Evolutionary conservation across 2,797 vertebrate species (phyloP).

Genomic region (Enteromius unitaeniatus): DNA sequence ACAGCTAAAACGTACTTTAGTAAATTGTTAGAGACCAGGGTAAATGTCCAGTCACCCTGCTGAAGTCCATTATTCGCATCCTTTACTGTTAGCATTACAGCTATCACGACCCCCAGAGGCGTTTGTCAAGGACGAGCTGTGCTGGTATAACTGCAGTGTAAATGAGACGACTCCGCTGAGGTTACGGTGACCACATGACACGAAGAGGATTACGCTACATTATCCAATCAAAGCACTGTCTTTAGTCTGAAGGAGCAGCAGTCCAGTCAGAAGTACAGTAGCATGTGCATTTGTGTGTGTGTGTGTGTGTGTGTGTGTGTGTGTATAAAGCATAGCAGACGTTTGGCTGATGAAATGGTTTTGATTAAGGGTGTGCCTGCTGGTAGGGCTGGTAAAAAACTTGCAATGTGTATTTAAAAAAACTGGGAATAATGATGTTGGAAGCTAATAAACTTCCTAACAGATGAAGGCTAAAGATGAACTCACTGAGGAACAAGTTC

Average conservation of each 20-base stretch:
- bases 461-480: slow-evolving; percentile 38
- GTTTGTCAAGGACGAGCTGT: slow-evolving; percentile 43
- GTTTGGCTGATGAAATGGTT: slow-evolving; percentile 6
- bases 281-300: neutral
- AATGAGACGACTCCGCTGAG: neutral
- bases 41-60: neutral
- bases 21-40: neutral
- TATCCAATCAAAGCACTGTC: slow-evolving; percentile 72
- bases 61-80: neutral
- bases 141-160: neutral
- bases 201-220: slow-evolving; percentile 71
- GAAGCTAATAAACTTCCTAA: slow-evolving; percentile 24
- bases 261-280: slow-evolving; percentile 52
- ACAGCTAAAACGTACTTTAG: neutral
- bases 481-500: slow-evolving; percentile 9
- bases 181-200: slow-evolving; percentile 57
- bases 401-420: slow-evolving; percentile 25
- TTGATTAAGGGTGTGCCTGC: slow-evolving; percentile 24
- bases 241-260: slow-evolving; percentile 65
- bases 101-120: neutral
- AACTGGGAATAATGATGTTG: slow-evolving; percentile 13
- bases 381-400: neutral
- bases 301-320: neutral
- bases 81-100: neutral
- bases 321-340: slow-evolving; percentile 1